Evolutionary conservation across 2,113 vertebrate species (phyloP).

Genomic region (Nothobranchius kuhntae): DNA sequence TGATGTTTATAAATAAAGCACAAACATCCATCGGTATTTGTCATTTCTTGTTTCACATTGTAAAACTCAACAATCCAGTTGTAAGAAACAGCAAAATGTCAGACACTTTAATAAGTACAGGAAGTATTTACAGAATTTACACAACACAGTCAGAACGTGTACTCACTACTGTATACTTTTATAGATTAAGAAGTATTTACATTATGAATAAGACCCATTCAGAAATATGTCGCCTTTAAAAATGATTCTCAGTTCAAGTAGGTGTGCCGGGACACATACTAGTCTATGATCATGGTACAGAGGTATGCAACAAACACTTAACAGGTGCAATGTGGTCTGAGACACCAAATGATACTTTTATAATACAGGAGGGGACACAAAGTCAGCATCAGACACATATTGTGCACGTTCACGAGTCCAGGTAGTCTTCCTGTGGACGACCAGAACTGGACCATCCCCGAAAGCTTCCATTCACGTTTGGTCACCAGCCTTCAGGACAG

Average conservation of each 20-base stretch:
- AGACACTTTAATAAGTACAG: conserved; percentile 79
- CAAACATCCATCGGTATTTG: neutral
- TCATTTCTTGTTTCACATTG: conserved; percentile 32
- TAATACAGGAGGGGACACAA: conserved; percentile 35
- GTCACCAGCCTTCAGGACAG: conserved; percentile 55
- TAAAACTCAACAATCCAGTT: conserved; percentile 69
- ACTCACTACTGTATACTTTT: conserved; percentile 66
- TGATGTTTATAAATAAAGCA: neutral
- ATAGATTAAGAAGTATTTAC: conserved; percentile 70
- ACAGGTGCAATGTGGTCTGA: conserved; percentile 56
- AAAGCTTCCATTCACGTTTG: conserved; percentile 65
- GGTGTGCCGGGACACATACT: conserved; percentile 66
- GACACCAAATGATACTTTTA: conserved; percentile 47
- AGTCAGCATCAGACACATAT: conserved; percentile 61
- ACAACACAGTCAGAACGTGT: conserved; percentile 68
- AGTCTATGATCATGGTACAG: conserved; percentile 54
- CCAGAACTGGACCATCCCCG: conserved; percentile 36
- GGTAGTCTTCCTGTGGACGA: conserved; percentile 23
- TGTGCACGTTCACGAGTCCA: conserved; percentile 47
- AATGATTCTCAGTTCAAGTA: conserved; percentile 62
- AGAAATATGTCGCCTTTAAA: conserved; percentile 31
- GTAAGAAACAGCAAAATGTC: conserved; percentile 74
- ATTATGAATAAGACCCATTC: conserved; percentile 59
- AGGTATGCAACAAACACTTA: conserved; percentile 58
- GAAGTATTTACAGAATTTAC: conserved; percentile 80